A percentile compares a stretch with the other conserved stretches of the same genome.
Conservation (phyloP, 2,797 vertebrate species). For the Xenopus petersii region DNA sequence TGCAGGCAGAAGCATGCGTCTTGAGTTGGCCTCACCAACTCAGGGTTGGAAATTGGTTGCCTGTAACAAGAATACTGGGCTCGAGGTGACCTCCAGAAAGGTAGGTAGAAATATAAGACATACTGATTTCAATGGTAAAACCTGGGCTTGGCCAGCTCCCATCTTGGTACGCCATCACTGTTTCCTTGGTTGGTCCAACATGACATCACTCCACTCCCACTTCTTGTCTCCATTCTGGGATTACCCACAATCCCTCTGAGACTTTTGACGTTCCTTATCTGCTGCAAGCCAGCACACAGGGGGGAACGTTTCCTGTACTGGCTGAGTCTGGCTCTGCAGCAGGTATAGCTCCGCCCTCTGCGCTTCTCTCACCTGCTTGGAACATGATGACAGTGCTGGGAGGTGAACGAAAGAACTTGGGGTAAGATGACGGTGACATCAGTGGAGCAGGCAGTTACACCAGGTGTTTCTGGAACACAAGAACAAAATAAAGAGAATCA, state of each 20-base stretch:
- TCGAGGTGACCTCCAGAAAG: too few relatives aligned
- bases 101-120: not conserved
- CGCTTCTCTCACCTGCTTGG: conserved; percentile 15
- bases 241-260: not conserved
- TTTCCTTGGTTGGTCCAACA: not conserved
- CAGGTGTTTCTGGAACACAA: conserved; percentile 31
- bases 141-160: not conserved
- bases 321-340: conserved; percentile 6
- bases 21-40: too few relatives aligned
- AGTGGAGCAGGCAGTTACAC: conserved; percentile 25
- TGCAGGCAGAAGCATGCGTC: too few relatives aligned
- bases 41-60: too few relatives aligned
- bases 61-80: too few relatives aligned
- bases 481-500: not conserved
- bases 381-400: conserved; percentile 17
- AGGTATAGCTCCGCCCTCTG: not conserved
- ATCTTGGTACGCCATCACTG: not conserved
- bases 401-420: conserved; percentile 35
- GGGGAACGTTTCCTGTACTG: not conserved
- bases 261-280: not conserved
- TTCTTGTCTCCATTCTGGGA: not conserved
- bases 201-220: not conserved
- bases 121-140: not conserved
- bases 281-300: not conserved
- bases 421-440: conserved; percentile 30